Evolutionary conservation across 1,140 invertebrate species (phyloP).

Genomic region (Lepidurus packardi): DNA sequence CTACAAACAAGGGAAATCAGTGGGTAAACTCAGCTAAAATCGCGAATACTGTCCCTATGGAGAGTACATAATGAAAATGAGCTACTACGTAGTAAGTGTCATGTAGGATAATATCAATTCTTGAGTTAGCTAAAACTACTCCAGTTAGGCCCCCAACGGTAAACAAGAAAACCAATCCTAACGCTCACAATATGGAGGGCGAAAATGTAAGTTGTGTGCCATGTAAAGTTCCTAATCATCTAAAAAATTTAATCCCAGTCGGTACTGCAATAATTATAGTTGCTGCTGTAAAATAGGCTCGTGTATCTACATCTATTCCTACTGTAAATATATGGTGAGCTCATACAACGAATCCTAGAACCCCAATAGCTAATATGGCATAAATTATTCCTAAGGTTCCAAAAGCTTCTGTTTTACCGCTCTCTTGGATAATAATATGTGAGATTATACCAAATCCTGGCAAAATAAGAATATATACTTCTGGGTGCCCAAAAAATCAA

Average conservation of each 20-base stretch:
- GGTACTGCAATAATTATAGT: constrained; percentile 67
- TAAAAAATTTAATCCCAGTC: constrained; percentile 62
- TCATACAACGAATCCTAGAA: constrained; percentile 62
- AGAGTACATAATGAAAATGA: constrained; percentile 66
- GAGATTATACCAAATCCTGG: constrained; percentile 45
- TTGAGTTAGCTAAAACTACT: constrained; percentile 62
- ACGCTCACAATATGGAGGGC: constrained; percentile 53
- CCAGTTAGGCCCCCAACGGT: constrained; percentile 58
- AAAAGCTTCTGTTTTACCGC: constrained; percentile 43
- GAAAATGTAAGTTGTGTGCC: constrained; percentile 51
- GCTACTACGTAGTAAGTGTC: constrained; percentile 70
- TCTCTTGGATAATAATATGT: constrained; percentile 40
- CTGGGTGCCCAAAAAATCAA: constrained; percentile 71
- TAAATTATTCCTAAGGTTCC: constrained; percentile 45
- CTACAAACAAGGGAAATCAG: constrained; percentile 60
- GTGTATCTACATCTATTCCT: constrained; percentile 64
- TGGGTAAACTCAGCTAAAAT: constrained; percentile 61
- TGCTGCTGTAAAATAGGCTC: constrained; percentile 64
- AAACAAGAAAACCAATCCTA: constrained; percentile 68
- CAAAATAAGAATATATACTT: constrained; percentile 54
- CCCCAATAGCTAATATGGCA: constrained; percentile 45
- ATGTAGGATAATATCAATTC: constrained; percentile 63
- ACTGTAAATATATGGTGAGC: constrained; percentile 67
- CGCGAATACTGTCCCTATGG: constrained; percentile 62
- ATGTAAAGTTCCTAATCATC: constrained; percentile 54